Percentiles rank a stretch among this genome's conserved stretches.
These are phyloP conservation scores for Drosophila ogumai DNA, from an alignment of 1,140 invertebrate genomes.

Conservation along the genomic window DNA sequence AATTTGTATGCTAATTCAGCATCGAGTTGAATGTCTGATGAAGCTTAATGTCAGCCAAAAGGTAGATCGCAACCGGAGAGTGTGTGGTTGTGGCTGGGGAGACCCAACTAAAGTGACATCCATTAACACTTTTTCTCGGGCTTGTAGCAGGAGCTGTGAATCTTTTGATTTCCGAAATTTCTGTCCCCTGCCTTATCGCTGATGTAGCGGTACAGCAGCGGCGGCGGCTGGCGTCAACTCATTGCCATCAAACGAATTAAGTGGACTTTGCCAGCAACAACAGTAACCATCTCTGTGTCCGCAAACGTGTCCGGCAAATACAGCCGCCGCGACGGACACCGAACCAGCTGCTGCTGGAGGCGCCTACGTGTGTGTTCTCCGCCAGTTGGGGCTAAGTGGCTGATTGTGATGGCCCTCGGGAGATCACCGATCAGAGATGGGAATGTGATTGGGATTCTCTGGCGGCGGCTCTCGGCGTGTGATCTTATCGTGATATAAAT, in stretches of 20 bases:
- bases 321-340: slow-evolving; percentile 23
- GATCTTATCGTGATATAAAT: slow-evolving; percentile 62
- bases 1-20: slow-evolving; percentile 80
- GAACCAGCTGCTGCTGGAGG: slow-evolving; percentile 40
- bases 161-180: slow-evolving; percentile 69
- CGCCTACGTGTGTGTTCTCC: slow-evolving; percentile 72
- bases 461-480: slow-evolving; percentile 40
- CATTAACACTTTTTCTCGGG: slow-evolving; percentile 73
- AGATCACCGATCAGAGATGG: slow-evolving; percentile 12
- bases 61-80: slow-evolving; percentile 5
- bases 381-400: slow-evolving; percentile 60
- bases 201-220: slow-evolving; percentile 58
- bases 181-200: slow-evolving; percentile 52
- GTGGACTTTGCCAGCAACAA: slow-evolving; percentile 35
- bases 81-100: neutral
- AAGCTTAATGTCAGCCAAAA: slow-evolving; percentile 65
- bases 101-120: slow-evolving; percentile 71
- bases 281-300: slow-evolving; percentile 21
- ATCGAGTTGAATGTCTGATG: slow-evolving; percentile 72
- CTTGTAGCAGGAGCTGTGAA: slow-evolving; percentile 61
- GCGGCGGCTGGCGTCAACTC: slow-evolving; percentile 60
- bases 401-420: slow-evolving; percentile 35
- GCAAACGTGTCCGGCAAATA: slow-evolving; percentile 40
- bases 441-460: slow-evolving; percentile 20
- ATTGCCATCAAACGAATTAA: slow-evolving; percentile 72